phyloP scores from a whole-genome alignment of 2,888 invertebrate genomes.

The Drosophila leonis region DNA sequence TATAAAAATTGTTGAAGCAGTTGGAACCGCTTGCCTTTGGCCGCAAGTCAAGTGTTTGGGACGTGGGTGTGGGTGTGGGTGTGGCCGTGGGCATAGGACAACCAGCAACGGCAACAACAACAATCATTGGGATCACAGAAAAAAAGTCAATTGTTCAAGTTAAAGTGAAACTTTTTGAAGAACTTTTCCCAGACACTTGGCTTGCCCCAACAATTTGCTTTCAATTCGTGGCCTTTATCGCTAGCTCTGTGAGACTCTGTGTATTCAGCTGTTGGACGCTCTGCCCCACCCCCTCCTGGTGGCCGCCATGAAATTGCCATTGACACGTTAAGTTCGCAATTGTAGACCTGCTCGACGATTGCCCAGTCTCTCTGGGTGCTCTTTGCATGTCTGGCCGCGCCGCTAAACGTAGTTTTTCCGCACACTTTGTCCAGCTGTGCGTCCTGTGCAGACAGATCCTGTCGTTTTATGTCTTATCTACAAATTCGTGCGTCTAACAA shows the following conservation, averaged over 20 bases:
- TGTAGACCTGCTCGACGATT: slow-evolving; percentile 52
- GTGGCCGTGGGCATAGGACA: slow-evolving; percentile 20
- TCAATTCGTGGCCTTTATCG: slow-evolving; percentile 73
- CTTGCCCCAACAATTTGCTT: slow-evolving; percentile 63
- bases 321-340: slow-evolving; percentile 81
- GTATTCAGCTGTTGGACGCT: slow-evolving; percentile 56
- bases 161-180: slow-evolving; percentile 77
- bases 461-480: slow-evolving; percentile 76
- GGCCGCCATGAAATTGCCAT: slow-evolving; percentile 69
- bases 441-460: slow-evolving; percentile 73
- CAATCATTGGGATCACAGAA: slow-evolving; percentile 33
- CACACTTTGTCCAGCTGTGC: slow-evolving; percentile 68
- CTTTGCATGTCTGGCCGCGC: slow-evolving; percentile 53
- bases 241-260: slow-evolving; percentile 31
- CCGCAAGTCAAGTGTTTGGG: slow-evolving; percentile 69
- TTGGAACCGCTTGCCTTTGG: slow-evolving; percentile 68
- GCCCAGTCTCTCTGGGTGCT: slow-evolving; percentile 3
- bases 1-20: slow-evolving; percentile 32
- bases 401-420: slow-evolving; percentile 79
- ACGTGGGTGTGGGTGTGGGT: slow-evolving; percentile 14
- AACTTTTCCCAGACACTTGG: slow-evolving; percentile 74
- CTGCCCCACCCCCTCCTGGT: not conserved
- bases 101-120: slow-evolving; percentile 37
- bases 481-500: slow-evolving; percentile 62
- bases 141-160: slow-evolving; percentile 81